Evolutionary conservation across 2,888 invertebrate species (phyloP).

Genomic region (Muschampia staudingeri): DNA sequence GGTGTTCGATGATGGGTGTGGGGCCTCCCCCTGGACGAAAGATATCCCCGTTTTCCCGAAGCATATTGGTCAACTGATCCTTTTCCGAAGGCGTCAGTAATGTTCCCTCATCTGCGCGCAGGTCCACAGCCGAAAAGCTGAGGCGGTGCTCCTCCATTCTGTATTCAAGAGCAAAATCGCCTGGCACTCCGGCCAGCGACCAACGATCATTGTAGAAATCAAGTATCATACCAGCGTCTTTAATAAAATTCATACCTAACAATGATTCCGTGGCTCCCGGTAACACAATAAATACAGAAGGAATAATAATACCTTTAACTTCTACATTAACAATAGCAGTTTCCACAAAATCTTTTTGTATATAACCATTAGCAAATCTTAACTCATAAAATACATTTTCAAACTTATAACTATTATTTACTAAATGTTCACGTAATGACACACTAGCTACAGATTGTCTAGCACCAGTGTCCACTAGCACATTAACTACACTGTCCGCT

Average conservation of each 20-base stretch:
- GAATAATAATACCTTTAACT: background rate
- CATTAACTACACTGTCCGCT: background rate
- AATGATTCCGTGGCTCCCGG: background rate
- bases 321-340: background rate
- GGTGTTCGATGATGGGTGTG: too few species aligned
- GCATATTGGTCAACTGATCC: background rate
- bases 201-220: background rate
- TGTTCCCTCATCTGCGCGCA: background rate
- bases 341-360: background rate
- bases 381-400: background rate
- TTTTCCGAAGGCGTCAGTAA: background rate
- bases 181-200: background rate
- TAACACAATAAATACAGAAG: background rate
- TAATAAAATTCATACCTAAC: background rate
- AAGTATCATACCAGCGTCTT: background rate
- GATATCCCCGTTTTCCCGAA: background rate
- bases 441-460: background rate
- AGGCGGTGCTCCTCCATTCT: background rate
- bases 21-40: constrained; percentile 24
- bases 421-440: background rate
- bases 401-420: background rate
- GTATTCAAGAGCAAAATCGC: background rate
- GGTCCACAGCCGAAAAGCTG: background rate
- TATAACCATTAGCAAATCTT: background rate
- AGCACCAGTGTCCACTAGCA: background rate